Conservation (phyloP, 2,888 invertebrate species). For the Terebella lapidaria region DNA sequence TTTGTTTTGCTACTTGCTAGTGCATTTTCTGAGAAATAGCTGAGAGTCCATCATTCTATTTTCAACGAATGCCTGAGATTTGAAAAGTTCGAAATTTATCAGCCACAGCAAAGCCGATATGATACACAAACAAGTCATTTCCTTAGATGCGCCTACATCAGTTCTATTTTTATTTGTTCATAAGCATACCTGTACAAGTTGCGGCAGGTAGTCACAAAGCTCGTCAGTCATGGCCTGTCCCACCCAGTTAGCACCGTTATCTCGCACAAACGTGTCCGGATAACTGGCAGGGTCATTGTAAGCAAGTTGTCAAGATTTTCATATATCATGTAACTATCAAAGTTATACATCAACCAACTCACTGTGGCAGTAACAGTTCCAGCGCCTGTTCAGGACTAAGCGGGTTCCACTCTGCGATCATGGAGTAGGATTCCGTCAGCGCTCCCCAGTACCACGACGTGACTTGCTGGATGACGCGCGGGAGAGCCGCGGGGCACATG, state of each 20-base stretch:
- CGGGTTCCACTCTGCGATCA: constrained; percentile 80
- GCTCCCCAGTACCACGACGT: constrained; percentile 81
- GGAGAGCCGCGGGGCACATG: constrained; percentile 59
- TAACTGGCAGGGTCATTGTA: constrained; percentile 62
- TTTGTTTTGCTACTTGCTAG: no score
- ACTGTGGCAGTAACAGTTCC: constrained; percentile 88
- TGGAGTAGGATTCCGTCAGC: constrained; percentile 77
- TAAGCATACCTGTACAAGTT: constrained; percentile 68
- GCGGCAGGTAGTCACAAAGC: constrained; percentile 85
- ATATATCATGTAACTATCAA: not conserved
- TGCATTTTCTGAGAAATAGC: no score
- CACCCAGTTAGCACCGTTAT: constrained; percentile 78
- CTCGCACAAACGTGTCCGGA: constrained; percentile 83
- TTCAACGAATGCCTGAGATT: no score
- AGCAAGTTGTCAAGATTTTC: not conserved
- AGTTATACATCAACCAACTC: constrained; percentile 37
- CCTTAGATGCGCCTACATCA: no score
- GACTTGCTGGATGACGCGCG: constrained; percentile 49
- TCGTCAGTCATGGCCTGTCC: constrained; percentile 77
- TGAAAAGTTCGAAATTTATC: no score
- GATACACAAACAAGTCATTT: no score
- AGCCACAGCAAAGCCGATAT: no score
- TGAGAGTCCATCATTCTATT: no score
- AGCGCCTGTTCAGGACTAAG: constrained; percentile 84
- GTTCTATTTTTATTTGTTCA: no score